Base-by-base conservation (phyloP, 2,113 vertebrate genomes). In the Symphodus melops region DNA sequence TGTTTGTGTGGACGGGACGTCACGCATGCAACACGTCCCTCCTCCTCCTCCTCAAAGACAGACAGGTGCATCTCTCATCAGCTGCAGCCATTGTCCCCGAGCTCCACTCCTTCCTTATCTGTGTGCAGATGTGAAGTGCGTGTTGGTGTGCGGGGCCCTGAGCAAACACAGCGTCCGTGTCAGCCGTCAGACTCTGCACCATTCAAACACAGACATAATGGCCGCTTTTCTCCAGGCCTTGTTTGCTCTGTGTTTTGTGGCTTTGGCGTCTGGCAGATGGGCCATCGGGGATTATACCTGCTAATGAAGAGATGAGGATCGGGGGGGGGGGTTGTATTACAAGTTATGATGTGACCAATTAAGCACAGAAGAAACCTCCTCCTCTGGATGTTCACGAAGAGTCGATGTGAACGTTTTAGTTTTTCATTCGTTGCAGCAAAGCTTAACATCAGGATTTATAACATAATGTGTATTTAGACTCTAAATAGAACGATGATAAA, bases 241-340 rank as follows among this genome's bases (percentile, higher is more conserved):
- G 80, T 91, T 91, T 91, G 85, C 83, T 83, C 54, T 73, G 58
- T 67, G 54, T 85, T 90, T 84, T 86, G 88, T 81, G 84, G 77
- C 73, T 87, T 76, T 78, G 77, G 79, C 10, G 81, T 82, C 84
- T 84, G 81, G 86, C 88, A 91, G 91, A 91, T 92, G 91, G 89
- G 74, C 88, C 87, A 81, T 72, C 37, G 14, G 86, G 87, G 90
- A 92, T 92, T 93, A 91, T 77, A 86, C 83, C 83, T 86, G 80
- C 83, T 91, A 88, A 92, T 84, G 82, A 91, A 83, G 68, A 74
- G 86, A 79, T 68, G 74, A 57, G 83, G 75, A 21, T 41, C 54
- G 53, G 67, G 71, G 49, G 20, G 10, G 46, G 67, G 71, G 52
- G 19, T 49, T 69, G 76, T 64, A 72, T 65, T 66, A 46, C 64